These are phyloP conservation scores for Fragum sueziense DNA, from an alignment of 2,888 invertebrate genomes.

Conservation along the genomic window DNA sequence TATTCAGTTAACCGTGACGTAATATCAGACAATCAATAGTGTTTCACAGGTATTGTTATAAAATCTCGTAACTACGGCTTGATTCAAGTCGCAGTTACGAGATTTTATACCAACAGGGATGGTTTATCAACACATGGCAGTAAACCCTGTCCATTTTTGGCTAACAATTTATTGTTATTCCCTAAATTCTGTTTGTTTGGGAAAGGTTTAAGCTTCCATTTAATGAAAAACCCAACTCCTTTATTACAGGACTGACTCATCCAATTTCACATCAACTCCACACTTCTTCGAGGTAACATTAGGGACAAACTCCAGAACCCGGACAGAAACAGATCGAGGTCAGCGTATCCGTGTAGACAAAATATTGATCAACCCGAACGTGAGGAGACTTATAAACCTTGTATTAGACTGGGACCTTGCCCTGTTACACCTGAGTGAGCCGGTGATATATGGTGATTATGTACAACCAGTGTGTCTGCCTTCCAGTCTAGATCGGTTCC, in stretches of 20 bases:
- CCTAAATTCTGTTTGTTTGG: no score
- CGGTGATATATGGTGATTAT: constrained; percentile 63
- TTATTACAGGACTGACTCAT: constrained; percentile 53
- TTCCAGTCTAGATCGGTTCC: constrained; percentile 38
- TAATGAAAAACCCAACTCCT: no score
- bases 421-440: constrained; percentile 63
- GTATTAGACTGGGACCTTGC: constrained; percentile 70
- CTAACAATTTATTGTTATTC: no score
- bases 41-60: no score
- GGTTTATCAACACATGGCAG: no score
- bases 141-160: no score
- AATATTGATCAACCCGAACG: constrained; percentile 64
- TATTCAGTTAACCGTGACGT: no score
- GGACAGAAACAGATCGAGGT: constrained; percentile 25
- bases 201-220: no score
- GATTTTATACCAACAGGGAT: no score
- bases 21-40: no score
- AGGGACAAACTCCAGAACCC: constrained; percentile 57
- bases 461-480: constrained; percentile 73
- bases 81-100: no score
- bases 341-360: constrained; percentile 58
- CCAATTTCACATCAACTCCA: constrained; percentile 64
- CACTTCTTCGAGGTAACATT: constrained; percentile 63
- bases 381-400: constrained; percentile 47
- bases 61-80: no score